Base-by-base conservation (phyloP, 2,888 invertebrate species). In the Heliconius ethilla region DNA sequence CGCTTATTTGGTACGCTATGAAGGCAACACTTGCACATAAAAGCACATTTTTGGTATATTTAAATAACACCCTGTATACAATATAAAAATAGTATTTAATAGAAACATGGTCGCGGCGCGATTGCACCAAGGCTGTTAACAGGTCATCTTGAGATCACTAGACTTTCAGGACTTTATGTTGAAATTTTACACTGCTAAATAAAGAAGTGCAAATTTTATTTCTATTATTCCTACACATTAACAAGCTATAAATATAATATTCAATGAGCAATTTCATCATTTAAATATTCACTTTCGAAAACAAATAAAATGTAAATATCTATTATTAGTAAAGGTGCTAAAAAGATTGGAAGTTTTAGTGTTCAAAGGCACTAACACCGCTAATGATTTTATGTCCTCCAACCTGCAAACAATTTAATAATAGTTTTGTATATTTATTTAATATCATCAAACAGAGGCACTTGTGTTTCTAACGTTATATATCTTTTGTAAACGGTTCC, bases 41-140 rank as follows among this genome's bases (percentile, higher is more conserved):
- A 94, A 93, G 93, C 93, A 92, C 90, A 90, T 91, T 82, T 94
- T 94, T 94, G 93, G 93, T 94, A 92, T 93, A 91, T 90, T 91
- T 89, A 86, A 88, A 88, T 86, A 90, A 92, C 93, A 94, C 93
- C 93, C 94, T 94, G 94, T 94, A 93, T 93, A 93, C 87, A 84
- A 88, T 92, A 94, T 90, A 91, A 93, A 93, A 93, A 93, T 93
- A 93, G 87, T 91, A 88, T 88, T 87, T 80, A 86, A 87, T 87
- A 87, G 55, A 77, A 80, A 78, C 75, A 86, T 83, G 84, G 84
- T 87, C 88, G 90, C 93, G 93, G 93, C 93, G 93, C 92, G 85
- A 88, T 88, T 87, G 91, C 91, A 91, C 90, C 89, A 88, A 87
- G 85, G 87, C 79, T 87, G 85, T 86, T 88, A 89, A 86, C 85